Base-by-base conservation (phyloP, 92 coral and sea anemone species). In the Umimayanthus chanpuru region DNA sequence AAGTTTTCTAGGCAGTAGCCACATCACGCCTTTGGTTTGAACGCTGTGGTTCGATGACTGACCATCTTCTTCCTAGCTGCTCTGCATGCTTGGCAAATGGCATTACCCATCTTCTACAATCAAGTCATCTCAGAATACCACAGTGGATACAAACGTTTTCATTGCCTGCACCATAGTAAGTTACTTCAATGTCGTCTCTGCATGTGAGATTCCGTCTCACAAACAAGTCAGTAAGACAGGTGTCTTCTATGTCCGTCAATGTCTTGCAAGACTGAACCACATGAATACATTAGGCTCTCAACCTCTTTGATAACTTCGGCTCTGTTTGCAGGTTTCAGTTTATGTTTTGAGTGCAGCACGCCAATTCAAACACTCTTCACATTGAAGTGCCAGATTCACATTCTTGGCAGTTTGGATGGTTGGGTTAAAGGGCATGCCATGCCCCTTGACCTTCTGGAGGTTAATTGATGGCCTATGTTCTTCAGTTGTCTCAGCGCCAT, bases 381-480 rank as follows among this genome's bases (percentile, higher is more conserved):
- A 80, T 28, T 82, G 76, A 64, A 82, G 75, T 11, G 64, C 86
- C 12, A 64, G 71, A 56, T 82, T 49, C 0, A 76, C 86, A 82
- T 55, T 61, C 76, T 49, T 82, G 41, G 86, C 86, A 14, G 86
- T 82, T 65, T 82, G 86, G 18, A 50, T n/a, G 47, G 73, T 58
- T 10, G 86, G 86, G 49, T 44, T 81, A 61, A 81, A 81, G 15
- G 86, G 86, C 86, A 81, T 61, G 75, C 86, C 86, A 81, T 81
- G 86, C 74, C 86, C 86, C 73, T 81, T 81, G 18, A 81, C 47
- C 86, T 81, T 81, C 47, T 26, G 86, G 73, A 16, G 30, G 4
- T 40, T 30, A 26, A 26, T 0, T 39, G 53, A 8, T 12, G 86
- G 76, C 9, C 88, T 85, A 32, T 85, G 81, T 9, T 40, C 23